Conservation (phyloP, 1,140 invertebrate species). For the Cydia strobilella region DNA sequence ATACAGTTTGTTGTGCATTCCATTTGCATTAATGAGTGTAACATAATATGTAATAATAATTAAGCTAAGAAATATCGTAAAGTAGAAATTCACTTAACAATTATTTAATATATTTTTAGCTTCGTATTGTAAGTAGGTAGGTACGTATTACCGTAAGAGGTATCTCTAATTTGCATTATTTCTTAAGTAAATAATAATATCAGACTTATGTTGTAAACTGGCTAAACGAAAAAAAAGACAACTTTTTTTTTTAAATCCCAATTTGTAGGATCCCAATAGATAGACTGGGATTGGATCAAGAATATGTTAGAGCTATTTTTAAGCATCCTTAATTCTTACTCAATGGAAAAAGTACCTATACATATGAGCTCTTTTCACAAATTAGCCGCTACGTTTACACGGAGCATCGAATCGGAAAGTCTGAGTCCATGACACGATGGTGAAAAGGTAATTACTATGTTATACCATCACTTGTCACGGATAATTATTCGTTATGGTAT, state of each 20-base stretch:
- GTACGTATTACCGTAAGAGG: too few species aligned
- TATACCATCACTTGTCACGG: conserved; percentile 26
- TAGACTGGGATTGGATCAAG: not conserved
- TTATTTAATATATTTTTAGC: not conserved
- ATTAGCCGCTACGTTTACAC: conserved; percentile 40
- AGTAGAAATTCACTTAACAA: not conserved
- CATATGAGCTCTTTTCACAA: not conserved
- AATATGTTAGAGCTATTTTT: not conserved
- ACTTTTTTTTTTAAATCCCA: too few species aligned
- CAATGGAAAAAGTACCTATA: not conserved
- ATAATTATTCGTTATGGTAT: conserved; percentile 28
- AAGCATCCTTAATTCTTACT: not conserved
- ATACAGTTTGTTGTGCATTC: conserved; percentile 6
- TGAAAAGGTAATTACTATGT: conserved; percentile 51
- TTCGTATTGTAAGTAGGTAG: not conserved
- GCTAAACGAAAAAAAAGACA: too few species aligned
- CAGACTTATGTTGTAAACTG: too few species aligned
- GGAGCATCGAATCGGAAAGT: conserved; percentile 50
- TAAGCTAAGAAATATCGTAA: conserved; percentile 1
- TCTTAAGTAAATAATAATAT: too few species aligned
- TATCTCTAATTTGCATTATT: too few species aligned
- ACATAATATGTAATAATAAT: conserved; percentile 10
- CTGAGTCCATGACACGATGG: conserved; percentile 44
- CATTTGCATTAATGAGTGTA: conserved; percentile 18
- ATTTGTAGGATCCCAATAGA: not conserved